Percentiles rank a stretch among this genome's conserved stretches.
phyloP scores from a whole-genome alignment of 2,797 vertebrate genomes.

The Rhinogobio ventralis region DNA sequence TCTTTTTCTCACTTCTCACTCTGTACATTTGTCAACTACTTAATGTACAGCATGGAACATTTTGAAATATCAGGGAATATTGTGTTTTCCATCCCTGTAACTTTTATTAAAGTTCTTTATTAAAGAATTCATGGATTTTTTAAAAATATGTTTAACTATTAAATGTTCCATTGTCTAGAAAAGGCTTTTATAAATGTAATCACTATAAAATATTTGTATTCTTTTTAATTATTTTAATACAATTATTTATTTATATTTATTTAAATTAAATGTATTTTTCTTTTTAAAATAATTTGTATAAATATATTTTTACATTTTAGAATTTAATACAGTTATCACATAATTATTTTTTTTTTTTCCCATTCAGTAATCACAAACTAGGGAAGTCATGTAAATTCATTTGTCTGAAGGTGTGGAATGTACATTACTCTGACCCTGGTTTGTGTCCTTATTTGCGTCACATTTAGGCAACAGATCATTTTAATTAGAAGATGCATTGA shows the following conservation, averaged over 20 bases:
- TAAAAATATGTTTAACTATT: neutral
- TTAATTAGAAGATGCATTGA: constrained; percentile 65
- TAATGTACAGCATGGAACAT: neutral
- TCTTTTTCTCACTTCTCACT: constrained; percentile 24
- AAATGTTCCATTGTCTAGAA: neutral
- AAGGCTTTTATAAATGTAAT: neutral
- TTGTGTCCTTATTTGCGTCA: constrained; percentile 52
- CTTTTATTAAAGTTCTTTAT: neutral
- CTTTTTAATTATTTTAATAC: neutral
- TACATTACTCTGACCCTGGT: constrained; percentile 30
- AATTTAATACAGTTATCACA: neutral
- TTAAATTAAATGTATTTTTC: neutral
- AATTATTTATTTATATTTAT: neutral
- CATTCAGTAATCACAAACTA: neutral
- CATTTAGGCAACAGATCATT: constrained; percentile 61
- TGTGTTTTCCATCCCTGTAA: neutral
- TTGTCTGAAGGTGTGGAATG: constrained; percentile 2
- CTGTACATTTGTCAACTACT: constrained; percentile 20
- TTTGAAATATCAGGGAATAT: neutral
- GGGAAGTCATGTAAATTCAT: neutral
- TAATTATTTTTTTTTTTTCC: too few species aligned
- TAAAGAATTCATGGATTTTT: neutral
- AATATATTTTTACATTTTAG: neutral
- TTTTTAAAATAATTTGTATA: neutral
- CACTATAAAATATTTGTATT: neutral